A percentile compares a stretch with the other conserved stretches of the same genome.
These are phyloP conservation scores for Gryon sp. DNA, from an alignment of 1,140 invertebrate species.

Conservation along the genomic window DNA sequence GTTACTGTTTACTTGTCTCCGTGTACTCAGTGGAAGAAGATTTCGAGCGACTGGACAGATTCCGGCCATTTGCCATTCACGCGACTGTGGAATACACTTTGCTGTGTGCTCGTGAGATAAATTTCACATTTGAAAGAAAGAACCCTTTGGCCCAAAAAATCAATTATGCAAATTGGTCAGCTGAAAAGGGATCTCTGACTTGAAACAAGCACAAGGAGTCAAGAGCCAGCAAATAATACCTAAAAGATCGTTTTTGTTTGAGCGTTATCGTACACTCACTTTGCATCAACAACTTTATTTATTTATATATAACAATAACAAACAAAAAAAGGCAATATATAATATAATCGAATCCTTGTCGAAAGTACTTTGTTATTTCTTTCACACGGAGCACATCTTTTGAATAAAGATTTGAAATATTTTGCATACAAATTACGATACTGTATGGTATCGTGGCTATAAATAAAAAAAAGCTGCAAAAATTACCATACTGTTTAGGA, in stretches of 20 bases:
- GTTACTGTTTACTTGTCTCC: no score
- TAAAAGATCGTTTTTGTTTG: no score
- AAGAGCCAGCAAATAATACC: slow-evolving; percentile 23
- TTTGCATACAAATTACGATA: no score
- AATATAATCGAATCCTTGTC: slow-evolving; percentile 14
- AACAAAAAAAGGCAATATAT: slow-evolving; percentile 24
- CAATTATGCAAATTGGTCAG: slow-evolving; percentile 37
- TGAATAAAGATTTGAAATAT: no score
- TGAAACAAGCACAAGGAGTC: neutral
- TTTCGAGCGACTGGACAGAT: neutral
- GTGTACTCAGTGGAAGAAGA: slow-evolving; percentile 7
- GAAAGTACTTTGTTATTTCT: slow-evolving; percentile 8
- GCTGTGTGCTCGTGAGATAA: slow-evolving; percentile 10
- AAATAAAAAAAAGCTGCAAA: no score
- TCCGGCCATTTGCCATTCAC: slow-evolving; percentile 8
- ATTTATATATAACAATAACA: slow-evolving; percentile 13
- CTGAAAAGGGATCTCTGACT: slow-evolving; percentile 6
- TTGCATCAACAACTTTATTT: slow-evolving; percentile 34
- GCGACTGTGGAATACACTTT: slow-evolving; percentile 13
- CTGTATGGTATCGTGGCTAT: no score
- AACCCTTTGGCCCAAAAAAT: slow-evolving; percentile 28
- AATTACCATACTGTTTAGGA: no score
- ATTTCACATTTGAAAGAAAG: slow-evolving; percentile 20
- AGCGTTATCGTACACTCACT: slow-evolving; percentile 10
- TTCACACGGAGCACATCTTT: no score